A percentile compares a stretch with the other conserved stretches of the same genome.
Conservation (phyloP, 2,888 invertebrate species). For the Oligia latruncula region DNA sequence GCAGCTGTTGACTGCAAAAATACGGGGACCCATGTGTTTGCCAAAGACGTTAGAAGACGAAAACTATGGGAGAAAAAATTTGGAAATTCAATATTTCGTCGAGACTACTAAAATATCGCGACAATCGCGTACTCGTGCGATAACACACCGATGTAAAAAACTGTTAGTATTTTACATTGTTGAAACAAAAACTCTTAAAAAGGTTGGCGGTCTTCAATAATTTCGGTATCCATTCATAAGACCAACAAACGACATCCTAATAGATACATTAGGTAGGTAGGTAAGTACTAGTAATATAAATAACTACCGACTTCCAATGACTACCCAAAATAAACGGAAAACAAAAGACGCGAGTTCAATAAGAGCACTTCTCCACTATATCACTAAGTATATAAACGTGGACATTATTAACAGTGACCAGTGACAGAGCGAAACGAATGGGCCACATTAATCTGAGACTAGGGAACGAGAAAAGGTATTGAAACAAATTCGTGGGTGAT, state of each 20-base stretch:
- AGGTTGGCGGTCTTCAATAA: neutral
- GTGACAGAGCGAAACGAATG: conserved; percentile 60
- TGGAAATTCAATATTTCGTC: neutral
- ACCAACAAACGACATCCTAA: neutral
- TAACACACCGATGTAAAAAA: neutral
- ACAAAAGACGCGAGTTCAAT: conserved; percentile 29
- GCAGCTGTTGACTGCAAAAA: neutral
- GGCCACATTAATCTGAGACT: conserved; percentile 58
- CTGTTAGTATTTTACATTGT: neutral
- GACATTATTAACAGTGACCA: conserved; percentile 62
- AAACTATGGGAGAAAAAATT: neutral
- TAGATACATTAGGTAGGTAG: neutral
- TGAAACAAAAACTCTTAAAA: neutral
- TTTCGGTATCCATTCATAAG: neutral
- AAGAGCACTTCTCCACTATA: conserved; percentile 20
- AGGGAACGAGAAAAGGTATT: conserved; percentile 52
- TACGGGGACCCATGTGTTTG: neutral
- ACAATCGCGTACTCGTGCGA: no score
- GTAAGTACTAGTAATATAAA: neutral
- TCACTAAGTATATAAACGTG: conserved; percentile 36
- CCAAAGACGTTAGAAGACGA: neutral
- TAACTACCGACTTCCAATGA: neutral
- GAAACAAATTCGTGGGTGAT: conserved; percentile 57
- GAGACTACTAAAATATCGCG: neutral
- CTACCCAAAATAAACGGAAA: conserved; percentile 16